Evolutionary conservation across 2,888 invertebrate species (phyloP).

Genomic region (Pollenia amentaria): DNA sequence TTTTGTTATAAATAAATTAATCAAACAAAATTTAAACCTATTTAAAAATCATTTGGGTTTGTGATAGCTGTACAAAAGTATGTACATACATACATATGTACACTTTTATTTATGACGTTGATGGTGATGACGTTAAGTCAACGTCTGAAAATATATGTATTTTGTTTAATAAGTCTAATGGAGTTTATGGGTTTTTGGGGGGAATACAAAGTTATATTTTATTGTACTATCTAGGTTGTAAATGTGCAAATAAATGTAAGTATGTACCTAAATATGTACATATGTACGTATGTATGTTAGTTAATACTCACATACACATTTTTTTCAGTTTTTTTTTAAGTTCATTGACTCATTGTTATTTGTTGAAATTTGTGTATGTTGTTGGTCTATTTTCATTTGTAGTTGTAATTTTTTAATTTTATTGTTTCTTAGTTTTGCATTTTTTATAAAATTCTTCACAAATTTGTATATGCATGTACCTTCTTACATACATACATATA

Average conservation of each 20-base stretch:
- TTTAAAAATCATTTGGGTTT: constrained; percentile 22
- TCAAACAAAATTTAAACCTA: constrained; percentile 23
- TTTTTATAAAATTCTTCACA: constrained; percentile 21
- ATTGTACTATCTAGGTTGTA: constrained; percentile 31
- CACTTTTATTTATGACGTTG: not conserved
- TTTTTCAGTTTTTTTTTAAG: constrained; percentile 36
- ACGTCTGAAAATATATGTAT: not conserved
- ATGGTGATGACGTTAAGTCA: not conserved
- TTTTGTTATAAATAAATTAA: constrained; percentile 6
- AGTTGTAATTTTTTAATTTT: constrained; percentile 22
- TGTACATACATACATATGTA: not conserved
- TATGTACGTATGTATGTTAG: not conserved
- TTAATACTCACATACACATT: no score
- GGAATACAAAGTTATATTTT: constrained; percentile 38
- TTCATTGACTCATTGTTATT: constrained; percentile 68
- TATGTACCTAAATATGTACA: constrained; percentile 4
- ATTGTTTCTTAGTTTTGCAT: constrained; percentile 10
- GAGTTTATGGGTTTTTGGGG: constrained; percentile 8
- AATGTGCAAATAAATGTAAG: constrained; percentile 12
- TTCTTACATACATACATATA: not conserved
- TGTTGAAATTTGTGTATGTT: constrained; percentile 39
- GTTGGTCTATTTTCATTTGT: constrained; percentile 22
- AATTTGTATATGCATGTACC: constrained; percentile 2
- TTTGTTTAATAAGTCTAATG: not conserved
- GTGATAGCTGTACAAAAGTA: no score